Evolutionary conservation across 1,140 invertebrate species (phyloP), one percentile per base, ranked within the genome.

Genomic region (Microplitis demolitor): DNA sequence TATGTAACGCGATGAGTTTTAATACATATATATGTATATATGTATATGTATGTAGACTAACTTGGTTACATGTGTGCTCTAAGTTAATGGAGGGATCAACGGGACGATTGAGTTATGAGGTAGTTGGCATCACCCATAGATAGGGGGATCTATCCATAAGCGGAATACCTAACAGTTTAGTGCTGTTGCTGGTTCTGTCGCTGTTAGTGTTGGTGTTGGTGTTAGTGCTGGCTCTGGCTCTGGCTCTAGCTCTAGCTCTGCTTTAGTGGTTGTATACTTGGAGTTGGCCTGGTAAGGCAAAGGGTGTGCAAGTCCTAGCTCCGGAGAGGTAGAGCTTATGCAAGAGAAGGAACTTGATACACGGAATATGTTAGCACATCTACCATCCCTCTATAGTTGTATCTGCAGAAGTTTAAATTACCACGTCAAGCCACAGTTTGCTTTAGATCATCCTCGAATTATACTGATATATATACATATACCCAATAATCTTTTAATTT

Each of bases 71-170:
- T 72, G 74, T 73, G 71, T 73, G 68, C 71, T 73, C 73, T 73
- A 73, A 73, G 74, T 76, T 76, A 76, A 76, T 76, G 74, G 74
- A 76, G 67, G 74, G 74, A 76, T 76, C 74, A 76, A 73, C 74
- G 71, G 50, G 11, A 68, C 67, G 71, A 76, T 76, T 68, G 74
- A 76, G 68, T 76, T 76, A 73, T 73, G 71, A 61, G 53, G 71
- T 76, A 73, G 74, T 76, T 76, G 71, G 71, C 74, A 66, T 73
- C 67, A 61, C 66, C 73, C 54, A 51, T 56, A 67, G 67, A 68
- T 67, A 71, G 70, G 67, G 54, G 56, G 53, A 76, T 76, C 67
- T 58, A 69, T 75, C 66, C 67, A 11, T n/a, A 54, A 16, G 33
- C 53, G 14, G 63, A 68, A 74, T 70, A 74, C 66, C 37, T 37